These are phyloP conservation scores for Micropterix aruncella DNA, from an alignment of 2,888 invertebrate genomes.

Conservation along the genomic window DNA sequence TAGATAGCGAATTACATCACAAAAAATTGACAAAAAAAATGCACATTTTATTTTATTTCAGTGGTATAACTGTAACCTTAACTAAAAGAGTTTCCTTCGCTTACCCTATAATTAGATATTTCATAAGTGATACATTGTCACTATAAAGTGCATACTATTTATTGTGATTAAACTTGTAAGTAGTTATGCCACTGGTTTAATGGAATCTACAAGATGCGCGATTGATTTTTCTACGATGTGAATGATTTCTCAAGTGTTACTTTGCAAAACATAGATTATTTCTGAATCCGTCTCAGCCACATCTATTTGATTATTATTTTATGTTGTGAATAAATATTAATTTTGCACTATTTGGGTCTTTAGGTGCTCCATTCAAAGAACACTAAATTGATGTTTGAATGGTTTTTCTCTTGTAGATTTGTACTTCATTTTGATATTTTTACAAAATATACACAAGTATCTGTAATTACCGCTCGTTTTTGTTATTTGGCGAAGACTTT, in stretches of 20 bases:
- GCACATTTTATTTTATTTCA: neutral
- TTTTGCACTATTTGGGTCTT: too few species aligned
- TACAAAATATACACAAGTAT: conserved; percentile 26
- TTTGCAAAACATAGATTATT: too few species aligned
- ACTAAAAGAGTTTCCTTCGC: neutral
- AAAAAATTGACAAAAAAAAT: neutral
- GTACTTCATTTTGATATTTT: conserved; percentile 44
- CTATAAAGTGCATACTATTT: neutral
- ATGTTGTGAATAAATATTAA: too few species aligned
- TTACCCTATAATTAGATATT: neutral
- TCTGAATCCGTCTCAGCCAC: too few species aligned
- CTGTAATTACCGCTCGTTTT: conserved; percentile 7
- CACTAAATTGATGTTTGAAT: neutral
- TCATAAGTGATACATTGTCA: neutral
- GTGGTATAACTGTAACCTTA: neutral
- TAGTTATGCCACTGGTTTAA: neutral
- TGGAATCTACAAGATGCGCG: neutral
- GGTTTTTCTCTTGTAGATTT: conserved; percentile 34
- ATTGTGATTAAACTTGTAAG: neutral
- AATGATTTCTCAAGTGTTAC: too few species aligned
- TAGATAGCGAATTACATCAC: neutral
- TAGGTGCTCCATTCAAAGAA: too few species aligned
- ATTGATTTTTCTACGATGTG: neutral
- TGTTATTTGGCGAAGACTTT: conserved; percentile 5
- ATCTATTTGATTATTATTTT: too few species aligned